Percentiles rank a stretch among this genome's conserved stretches.
Evolutionary conservation across 92 coral and sea anemone species (phyloP).

Genomic region (Micromussa lordhowensis): DNA sequence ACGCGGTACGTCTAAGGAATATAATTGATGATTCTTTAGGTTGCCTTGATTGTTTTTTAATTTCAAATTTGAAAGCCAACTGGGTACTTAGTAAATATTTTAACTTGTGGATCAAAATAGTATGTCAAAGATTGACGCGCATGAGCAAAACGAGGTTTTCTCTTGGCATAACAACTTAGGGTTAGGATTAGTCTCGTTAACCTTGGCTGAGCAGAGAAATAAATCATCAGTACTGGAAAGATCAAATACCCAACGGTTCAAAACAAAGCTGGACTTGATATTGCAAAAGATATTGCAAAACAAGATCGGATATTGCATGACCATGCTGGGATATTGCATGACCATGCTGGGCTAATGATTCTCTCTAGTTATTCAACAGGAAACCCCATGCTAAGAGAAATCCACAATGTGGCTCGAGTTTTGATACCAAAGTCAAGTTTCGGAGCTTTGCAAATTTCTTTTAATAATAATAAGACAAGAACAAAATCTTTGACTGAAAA

Average conservation of each 20-base stretch:
- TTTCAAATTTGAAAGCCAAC: not conserved
- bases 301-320: no score
- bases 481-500: no score
- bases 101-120: not conserved
- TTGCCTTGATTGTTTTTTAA: not conserved
- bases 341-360: not conserved
- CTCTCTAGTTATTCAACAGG: not conserved
- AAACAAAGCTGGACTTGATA: not conserved
- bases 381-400: not conserved
- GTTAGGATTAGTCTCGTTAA: not conserved
- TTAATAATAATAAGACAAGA: no score
- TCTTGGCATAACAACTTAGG: no score
- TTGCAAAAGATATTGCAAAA: no score
- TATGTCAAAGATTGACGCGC: not conserved
- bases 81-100: not conserved
- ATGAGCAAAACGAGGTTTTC: not conserved
- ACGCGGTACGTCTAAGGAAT: no score
- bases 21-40: not conserved
- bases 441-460: not conserved
- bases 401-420: not conserved
- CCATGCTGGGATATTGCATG: not conserved
- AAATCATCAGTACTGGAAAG: not conserved
- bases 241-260: not conserved
- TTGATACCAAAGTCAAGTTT: not conserved
- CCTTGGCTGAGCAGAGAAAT: constrained; percentile 1